Evolutionary conservation across 2,888 invertebrate genomes (phyloP), one percentile per base, ranked within the genome.

Genomic region (Chrysolina haemoptera): DNA sequence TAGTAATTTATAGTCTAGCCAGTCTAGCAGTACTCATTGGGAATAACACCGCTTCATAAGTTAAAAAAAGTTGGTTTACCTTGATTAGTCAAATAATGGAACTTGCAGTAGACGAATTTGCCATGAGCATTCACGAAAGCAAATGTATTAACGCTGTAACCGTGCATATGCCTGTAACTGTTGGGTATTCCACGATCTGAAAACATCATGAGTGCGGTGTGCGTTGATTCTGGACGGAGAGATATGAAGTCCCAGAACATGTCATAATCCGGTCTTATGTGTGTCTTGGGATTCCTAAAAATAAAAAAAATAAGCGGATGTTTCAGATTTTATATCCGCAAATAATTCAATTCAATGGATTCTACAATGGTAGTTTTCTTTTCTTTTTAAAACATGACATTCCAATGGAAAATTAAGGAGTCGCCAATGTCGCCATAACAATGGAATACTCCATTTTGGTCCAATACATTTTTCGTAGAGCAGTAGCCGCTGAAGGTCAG

Each of bases 241-340:
- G 95, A 93, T 78, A 97, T 90, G 85, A 98, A 98, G 87, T 98
- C 98, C 98, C 98, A 98, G 86, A 96, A 96, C 96, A 96, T 96
- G 85, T 98, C 96, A 43, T 95, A 90, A 89, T 98, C 98, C 2
- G 81, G 82, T 88, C 96, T 96, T 41, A 98, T 89, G 86, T 96
- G 95, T 0, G 96, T 96, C 35, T 91, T 94, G 0, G 99, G 99
- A 87, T 99, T 99, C 79, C 98, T 92, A 53, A 46, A 67, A 67
- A 18, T 1, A 12, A 20, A n/a, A n/a, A 14, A 22, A 48, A 18
- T 22, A 10, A 16, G 53, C 18, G 4, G 18, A n/a, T n/a, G n/a
- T n/a, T n/a, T n/a, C n/a, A 8, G n/a, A 3, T n/a, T 27, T 35
- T 50, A 22, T 27, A 12, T 12, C 1, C 27, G 27, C 27, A 3